phyloP scores from a whole-genome alignment of 2,888 invertebrate genomes.

The Kryphioiulus occultus region DNA sequence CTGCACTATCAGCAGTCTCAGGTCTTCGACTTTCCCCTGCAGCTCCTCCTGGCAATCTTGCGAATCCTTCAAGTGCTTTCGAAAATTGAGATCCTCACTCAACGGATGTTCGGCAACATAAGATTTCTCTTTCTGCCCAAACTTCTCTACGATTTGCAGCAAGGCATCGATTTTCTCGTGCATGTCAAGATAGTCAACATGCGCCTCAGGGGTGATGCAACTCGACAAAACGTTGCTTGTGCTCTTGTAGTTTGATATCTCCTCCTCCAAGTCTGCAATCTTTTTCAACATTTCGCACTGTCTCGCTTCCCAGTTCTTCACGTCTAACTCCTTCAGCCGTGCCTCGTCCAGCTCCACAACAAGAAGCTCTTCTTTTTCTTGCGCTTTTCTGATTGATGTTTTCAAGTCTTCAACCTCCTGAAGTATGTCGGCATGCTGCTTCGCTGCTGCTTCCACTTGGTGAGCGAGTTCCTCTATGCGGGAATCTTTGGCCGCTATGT shows the following conservation, averaged over 20 bases:
- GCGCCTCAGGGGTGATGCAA: neutral
- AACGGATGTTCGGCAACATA: neutral
- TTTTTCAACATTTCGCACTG: neutral
- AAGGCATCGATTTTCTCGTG: neutral
- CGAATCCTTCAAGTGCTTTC: neutral
- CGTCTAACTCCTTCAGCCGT: neutral
- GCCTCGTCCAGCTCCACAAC: neutral
- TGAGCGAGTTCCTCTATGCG: neutral
- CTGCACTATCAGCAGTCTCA: neutral
- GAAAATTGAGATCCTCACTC: neutral
- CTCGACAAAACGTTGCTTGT: neutral
- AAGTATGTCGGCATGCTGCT: neutral
- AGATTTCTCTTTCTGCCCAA: neutral
- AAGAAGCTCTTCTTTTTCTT: neutral
- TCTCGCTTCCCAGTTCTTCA: neutral
- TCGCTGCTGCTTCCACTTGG: neutral
- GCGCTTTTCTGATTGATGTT: neutral
- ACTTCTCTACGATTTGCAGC: neutral
- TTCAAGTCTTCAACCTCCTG: neutral
- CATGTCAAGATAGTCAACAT: neutral
- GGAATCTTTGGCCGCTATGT: neutral
- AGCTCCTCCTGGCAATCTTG: neutral
- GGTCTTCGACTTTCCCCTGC: neutral
- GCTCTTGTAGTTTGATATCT: constrained; percentile 2
- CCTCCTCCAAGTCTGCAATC: neutral